A percentile compares a stretch with the other conserved stretches of the same genome.
Evolutionary conservation across 2,797 vertebrate genomes (phyloP).

Genomic region (Bradypodion pumilum): DNA sequence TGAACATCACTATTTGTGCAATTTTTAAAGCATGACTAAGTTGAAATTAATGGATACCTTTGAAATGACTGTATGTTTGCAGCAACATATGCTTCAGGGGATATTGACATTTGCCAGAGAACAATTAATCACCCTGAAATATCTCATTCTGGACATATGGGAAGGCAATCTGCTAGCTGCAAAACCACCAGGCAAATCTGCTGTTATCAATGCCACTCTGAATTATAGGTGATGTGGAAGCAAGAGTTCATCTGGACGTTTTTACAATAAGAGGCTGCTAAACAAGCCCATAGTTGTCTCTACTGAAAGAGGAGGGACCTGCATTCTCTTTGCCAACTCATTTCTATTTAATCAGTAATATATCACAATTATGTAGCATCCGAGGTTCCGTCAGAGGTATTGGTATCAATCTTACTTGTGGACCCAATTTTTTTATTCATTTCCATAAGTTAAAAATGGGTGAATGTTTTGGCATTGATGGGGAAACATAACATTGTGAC

Average conservation of each 20-base stretch:
- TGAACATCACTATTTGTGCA: background rate
- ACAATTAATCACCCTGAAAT: constrained; percentile 51
- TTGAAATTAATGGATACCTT: background rate
- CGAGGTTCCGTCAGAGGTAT: constrained; percentile 37
- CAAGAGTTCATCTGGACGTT: background rate
- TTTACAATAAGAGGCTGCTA: constrained; percentile 40
- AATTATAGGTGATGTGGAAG: background rate
- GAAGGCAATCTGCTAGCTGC: constrained; percentile 5
- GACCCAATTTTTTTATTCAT: constrained; percentile 61
- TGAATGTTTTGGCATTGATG: constrained; percentile 44
- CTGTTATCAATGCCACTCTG: constrained; percentile 32
- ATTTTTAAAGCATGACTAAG: constrained; percentile 44
- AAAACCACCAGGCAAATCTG: constrained; percentile 43
- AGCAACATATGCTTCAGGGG: constrained; percentile 31
- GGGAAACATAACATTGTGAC: constrained; percentile 19
- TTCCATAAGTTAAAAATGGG: constrained; percentile 66
- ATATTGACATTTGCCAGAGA: constrained; percentile 45
- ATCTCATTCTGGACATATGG: constrained; percentile 27
- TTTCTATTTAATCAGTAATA: constrained; percentile 54
- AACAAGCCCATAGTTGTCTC: constrained; percentile 53
- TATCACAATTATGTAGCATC: constrained; percentile 54
- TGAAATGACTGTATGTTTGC: constrained; percentile 27
- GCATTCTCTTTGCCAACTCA: background rate
- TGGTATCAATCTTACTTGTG: constrained; percentile 55
- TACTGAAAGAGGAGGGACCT: constrained; percentile 26